Evolutionary conservation across 2,113 vertebrate species (phyloP), one percentile per base, ranked within the genome.

Genomic region (Chrysochloris asiatica): DNA sequence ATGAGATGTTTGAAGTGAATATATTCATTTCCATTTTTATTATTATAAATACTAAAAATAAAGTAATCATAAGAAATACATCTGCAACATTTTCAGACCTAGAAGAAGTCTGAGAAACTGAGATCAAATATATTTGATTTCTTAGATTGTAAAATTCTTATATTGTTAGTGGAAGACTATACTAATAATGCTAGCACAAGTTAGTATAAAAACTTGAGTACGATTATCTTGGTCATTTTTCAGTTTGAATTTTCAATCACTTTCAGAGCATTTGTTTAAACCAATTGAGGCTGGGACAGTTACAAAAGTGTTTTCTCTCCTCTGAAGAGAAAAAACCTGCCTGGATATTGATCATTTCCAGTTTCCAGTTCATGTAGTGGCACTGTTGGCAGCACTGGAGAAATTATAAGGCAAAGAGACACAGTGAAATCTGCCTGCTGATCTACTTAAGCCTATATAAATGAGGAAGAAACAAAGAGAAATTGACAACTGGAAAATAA

Each of bases 31-130:
- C 84, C 3, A 67, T 43, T 89, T 33, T 92, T 77, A 83, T 38
- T 86, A 78, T 67, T 76, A 82, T 14, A 89, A 47, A 78, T 3
- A 97, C 95, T 97, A 97, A 97, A 96, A 97, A 97, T 96, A 97
- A 97, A 98, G 79, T 94, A 96, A 90, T 95, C 97, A 95, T 61
- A 97, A 97, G 85, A 98, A 98, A 92, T 88, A 97, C 96, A 97
- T 82, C 41, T 38, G 65, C 59, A 91, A 43, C 5, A 22, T 10
- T 21, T 19, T 69, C 3, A 94, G 79, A 76, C 3, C 95, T 17
- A 87, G 86, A 90, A 90, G 2, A 87, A 28, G 0, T 48, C 22
- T 73, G 14, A 72, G 90, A 87, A 13, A 30, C 33, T 88, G 52
- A 76, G 56, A 83, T 92, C 12, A 86, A 83, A 73, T 47, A 21